Evolutionary conservation across 2,888 invertebrate genomes (phyloP).

Genomic region (Pachycephus smyrnensis): DNA sequence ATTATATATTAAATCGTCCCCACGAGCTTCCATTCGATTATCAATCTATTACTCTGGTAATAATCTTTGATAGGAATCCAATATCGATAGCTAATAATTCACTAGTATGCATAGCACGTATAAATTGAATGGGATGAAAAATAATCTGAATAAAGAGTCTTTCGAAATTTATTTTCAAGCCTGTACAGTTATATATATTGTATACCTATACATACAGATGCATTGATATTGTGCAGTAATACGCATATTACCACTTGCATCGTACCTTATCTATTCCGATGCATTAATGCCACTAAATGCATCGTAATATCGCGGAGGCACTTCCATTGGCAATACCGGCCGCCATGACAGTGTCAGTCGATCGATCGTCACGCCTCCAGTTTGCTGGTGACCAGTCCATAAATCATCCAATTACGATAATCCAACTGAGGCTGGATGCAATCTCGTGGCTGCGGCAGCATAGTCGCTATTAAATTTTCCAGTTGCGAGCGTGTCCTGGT

Average conservation of each 20-base stretch:
- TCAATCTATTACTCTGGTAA: background rate
- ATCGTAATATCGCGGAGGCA: background rate
- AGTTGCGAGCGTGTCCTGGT: background rate
- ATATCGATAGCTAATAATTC: background rate
- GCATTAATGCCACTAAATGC: background rate
- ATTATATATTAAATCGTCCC: background rate
- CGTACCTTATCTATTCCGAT: background rate
- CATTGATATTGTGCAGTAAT: no score
- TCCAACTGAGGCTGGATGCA: conserved; percentile 13
- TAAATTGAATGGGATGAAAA: background rate
- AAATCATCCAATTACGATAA: conserved; percentile 44
- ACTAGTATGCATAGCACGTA: background rate
- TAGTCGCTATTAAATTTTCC: background rate
- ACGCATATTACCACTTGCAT: background rate
- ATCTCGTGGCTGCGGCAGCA: background rate
- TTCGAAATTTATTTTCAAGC: background rate
- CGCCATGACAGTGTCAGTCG: background rate
- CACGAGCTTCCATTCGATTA: background rate
- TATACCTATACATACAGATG: no score
- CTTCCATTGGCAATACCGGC: background rate
- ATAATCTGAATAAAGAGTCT: background rate
- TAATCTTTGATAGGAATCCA: background rate
- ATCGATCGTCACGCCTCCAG: background rate
- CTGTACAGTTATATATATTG: background rate
- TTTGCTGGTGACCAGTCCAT: conserved; percentile 19